Evolutionary conservation across 2,888 invertebrate genomes (phyloP), one percentile per base, ranked within the genome.

Genomic region (Drosophila anceps): DNA sequence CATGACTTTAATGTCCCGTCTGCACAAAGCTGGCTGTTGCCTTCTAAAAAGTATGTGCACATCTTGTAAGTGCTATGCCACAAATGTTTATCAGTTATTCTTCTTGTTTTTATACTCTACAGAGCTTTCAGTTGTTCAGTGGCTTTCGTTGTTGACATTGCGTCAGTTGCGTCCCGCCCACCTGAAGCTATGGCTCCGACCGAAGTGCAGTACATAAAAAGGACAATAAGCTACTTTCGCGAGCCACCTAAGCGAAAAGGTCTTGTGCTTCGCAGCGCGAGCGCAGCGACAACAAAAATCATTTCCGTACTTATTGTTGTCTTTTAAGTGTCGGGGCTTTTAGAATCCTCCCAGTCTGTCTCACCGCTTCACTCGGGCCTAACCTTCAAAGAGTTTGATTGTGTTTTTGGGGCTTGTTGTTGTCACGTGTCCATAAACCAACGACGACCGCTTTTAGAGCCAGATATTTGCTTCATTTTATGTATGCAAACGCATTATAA

Each of bases 401-500:
- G 84, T 86, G 69, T 81, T 41, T 71, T 73, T 71, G 65, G 61
- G 69, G 69, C 39, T 68, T 83, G 81, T 84, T 84, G 76, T 84
- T 86, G 89, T 84, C 84, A 87, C 88, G 87, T 89, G 87, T 84
- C 84, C 82, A 84, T 89, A 89, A 87, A 84, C 76, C 61, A 54
- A 18, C 46, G 63, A 24, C 71, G 74, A 76, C 69, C 81, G 78
- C 64, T 53, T 78, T 66, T 71, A 63, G 63, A 58, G 44, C 73
- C 62, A 58, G 84, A 71, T 84, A 84, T 87, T 81, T 82, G 85
- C 87, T 79, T 75, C 73, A 66, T 77, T 89, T 84, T 89, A 80
- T 87, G 88, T 89, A 87, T 84, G 90, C 88, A 79, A 84, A 87
- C 80, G 88, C 88, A 84, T 87, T 89, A 82, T 82, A 89, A 85